These are phyloP conservation scores for Liopterus haemorrhoidalis DNA, from an alignment of 2,888 invertebrate genomes.

Conservation along the genomic window DNA sequence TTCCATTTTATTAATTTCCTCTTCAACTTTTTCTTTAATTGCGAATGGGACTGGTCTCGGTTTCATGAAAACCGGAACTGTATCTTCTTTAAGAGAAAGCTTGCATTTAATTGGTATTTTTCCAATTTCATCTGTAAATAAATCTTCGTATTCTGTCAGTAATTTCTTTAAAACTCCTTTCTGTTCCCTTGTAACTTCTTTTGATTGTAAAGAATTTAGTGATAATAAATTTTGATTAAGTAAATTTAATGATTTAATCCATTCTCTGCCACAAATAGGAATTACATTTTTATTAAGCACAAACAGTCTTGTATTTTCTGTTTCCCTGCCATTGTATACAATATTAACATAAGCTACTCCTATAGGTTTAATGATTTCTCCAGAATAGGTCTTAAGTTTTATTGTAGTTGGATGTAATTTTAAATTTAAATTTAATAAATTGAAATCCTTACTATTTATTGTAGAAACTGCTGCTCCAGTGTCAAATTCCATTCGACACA, in stretches of 20 bases:
- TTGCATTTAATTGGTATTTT: conserved; percentile 4
- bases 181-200: neutral
- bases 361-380: conserved; percentile 1
- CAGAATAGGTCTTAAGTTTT: conserved; percentile 1
- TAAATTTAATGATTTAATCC: conserved; percentile 1
- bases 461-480: conserved; percentile 5
- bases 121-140: conserved; percentile 5
- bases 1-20: conserved; percentile 17
- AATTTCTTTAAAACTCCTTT: neutral
- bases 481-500: conserved; percentile 5
- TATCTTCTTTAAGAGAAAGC: conserved; percentile 9
- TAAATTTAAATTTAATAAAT: neutral
- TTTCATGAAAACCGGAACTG: neutral
- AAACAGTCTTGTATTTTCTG: neutral
- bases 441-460: neutral
- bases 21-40: conserved; percentile 1
- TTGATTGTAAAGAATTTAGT: neutral
- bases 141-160: conserved; percentile 1
- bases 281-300: neutral
- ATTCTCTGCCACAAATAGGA: conserved; percentile 4
- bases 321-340: neutral
- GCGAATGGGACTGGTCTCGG: conserved; percentile 11
- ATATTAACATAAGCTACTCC: conserved; percentile 4
- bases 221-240: neutral
- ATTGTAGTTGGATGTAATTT: conserved; percentile 1